Evolutionary conservation across 2,113 vertebrate genomes (phyloP).

Genomic region (Triplophysa rosa): DNA sequence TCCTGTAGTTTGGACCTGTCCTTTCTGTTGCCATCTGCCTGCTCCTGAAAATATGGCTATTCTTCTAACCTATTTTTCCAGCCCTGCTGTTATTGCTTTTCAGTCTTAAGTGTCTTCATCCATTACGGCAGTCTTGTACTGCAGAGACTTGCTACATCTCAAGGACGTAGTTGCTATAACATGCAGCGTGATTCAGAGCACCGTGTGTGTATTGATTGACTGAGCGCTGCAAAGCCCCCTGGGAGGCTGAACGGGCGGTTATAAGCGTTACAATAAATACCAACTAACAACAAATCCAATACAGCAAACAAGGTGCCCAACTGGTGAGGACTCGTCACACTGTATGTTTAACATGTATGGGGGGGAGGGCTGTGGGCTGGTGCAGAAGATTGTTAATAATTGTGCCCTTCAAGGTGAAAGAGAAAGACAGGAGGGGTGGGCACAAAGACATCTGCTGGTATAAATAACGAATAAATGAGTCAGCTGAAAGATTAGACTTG

Average conservation of each 20-base stretch:
- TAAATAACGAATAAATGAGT: conserved; percentile 35
- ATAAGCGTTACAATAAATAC: conserved; percentile 22
- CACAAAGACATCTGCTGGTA: conserved; percentile 36
- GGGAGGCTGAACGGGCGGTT: conserved; percentile 25
- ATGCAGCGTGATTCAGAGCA: conserved; percentile 6
- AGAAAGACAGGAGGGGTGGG: neutral
- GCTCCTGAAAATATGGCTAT: neutral
- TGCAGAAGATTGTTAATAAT: conserved; percentile 2
- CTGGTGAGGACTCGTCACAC: neutral
- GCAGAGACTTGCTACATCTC: conserved; percentile 1
- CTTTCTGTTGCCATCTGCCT: neutral
- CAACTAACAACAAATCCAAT: conserved; percentile 40
- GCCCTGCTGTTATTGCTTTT: conserved; percentile 11
- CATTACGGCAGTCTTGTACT: conserved; percentile 15
- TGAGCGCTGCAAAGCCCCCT: conserved; percentile 23
- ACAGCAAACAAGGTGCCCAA: neutral
- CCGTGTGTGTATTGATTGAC: conserved; percentile 35
- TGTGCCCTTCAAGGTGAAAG: conserved; percentile 30
- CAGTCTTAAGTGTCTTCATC: conserved; percentile 24
- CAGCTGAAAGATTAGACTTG: conserved; percentile 32
- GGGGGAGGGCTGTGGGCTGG: neutral
- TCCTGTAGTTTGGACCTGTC: neutral
- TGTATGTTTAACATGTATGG: conserved; percentile 10
- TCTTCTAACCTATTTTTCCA: conserved; percentile 1
- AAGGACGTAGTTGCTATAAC: conserved; percentile 34